Conservation (phyloP, 2,797 vertebrate genomes). For the Tinamus major region DNA sequence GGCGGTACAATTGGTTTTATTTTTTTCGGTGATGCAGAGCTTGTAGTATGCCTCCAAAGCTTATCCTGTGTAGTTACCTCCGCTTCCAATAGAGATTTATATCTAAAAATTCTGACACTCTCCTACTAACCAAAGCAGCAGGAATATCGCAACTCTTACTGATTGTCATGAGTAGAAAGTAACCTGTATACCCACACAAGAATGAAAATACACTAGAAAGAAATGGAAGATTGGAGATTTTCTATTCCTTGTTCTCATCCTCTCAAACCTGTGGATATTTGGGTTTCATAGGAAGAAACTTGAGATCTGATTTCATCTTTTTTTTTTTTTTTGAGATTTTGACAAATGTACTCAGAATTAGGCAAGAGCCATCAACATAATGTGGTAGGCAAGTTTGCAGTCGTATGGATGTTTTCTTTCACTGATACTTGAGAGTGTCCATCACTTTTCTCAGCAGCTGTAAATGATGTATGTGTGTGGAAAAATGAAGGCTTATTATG, state of each 20-base stretch:
- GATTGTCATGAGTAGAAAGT: neutral
- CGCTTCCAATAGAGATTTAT: neutral
- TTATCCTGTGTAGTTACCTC: neutral
- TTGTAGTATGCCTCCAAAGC: neutral
- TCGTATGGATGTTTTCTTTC: neutral
- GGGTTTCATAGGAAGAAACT: neutral
- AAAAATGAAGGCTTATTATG: neutral
- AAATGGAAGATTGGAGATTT: neutral
- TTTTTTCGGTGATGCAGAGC: neutral
- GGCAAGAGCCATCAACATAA: fast-evolving
- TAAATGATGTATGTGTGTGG: neutral
- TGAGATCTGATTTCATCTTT: neutral
- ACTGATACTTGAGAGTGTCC: neutral
- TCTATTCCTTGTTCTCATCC: neutral
- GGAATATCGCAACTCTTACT: neutral
- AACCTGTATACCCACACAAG: neutral
- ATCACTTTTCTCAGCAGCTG: neutral
- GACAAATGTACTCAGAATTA: neutral
- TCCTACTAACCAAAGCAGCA: neutral
- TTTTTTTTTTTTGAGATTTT: conserved; percentile 19
- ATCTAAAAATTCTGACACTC: neutral
- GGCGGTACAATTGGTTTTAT: no score
- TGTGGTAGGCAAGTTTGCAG: neutral
- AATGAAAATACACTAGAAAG: neutral
- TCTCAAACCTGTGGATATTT: neutral